Percentiles rank a stretch among this genome's conserved stretches.
These are phyloP conservation scores for Volucella bombylans DNA, from an alignment of 2,888 invertebrate species.

Conservation along the genomic window DNA sequence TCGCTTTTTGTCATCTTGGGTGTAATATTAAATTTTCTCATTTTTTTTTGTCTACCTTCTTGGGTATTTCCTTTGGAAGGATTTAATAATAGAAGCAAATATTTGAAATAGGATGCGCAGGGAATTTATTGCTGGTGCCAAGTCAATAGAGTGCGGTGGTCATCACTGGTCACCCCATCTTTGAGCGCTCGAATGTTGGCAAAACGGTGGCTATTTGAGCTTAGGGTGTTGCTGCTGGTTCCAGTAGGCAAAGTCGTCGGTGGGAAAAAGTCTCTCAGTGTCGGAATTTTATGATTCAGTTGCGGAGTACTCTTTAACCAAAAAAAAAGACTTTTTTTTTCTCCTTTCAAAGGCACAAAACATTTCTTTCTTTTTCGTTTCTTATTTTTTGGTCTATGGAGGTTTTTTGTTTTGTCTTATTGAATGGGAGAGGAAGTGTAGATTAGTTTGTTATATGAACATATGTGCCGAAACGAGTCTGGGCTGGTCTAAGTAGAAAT, in stretches of 20 bases:
- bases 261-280: conserved; percentile 53
- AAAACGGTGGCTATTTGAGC: conserved; percentile 39
- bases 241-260: conserved; percentile 47
- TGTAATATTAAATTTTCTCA: conserved; percentile 49
- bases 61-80: conserved; percentile 17
- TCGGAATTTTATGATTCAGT: conserved; percentile 43
- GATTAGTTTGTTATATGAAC: conserved; percentile 35
- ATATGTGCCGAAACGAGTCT: conserved; percentile 2
- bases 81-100: conserved; percentile 24
- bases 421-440: conserved; percentile 48
- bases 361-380: neutral
- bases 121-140: conserved; percentile 52
- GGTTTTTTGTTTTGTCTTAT: conserved; percentile 29
- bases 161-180: conserved; percentile 37
- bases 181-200: conserved; percentile 15
- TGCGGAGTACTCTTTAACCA: neutral
- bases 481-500: no score
- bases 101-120: conserved; percentile 62
- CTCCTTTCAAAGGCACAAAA: neutral
- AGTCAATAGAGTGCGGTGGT: conserved; percentile 37
- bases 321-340: conserved; percentile 3
- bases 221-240: conserved; percentile 48
- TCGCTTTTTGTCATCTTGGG: conserved; percentile 64
- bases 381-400: neutral
- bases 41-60: conserved; percentile 2